Evolutionary conservation across 2,797 vertebrate species (phyloP), one percentile per base, ranked within the genome.

Genomic region (Carcharodon carcharias): DNA sequence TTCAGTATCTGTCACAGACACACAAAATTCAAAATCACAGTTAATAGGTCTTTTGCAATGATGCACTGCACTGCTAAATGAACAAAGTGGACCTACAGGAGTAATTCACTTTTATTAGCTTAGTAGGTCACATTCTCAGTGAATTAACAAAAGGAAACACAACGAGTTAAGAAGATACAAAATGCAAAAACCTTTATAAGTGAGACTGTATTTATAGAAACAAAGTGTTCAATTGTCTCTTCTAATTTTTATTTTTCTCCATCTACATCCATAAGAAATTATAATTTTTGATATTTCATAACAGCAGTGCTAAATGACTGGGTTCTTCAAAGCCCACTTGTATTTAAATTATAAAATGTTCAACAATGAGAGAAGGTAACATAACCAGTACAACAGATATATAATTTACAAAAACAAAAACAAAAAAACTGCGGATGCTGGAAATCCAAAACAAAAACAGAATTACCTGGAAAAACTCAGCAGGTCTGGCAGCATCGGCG

Each of bases 1-100:
- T 99, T 99, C 97, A 99, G 96, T 0, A 99, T 98, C 99, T 99
- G 96, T 0, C 50, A 97, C 77, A 97, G 56, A 96, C 97, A 50
- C 91, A 96, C 95, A 28, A 89, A 35, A 92, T 73, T 35, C 45
- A 93, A 45, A 26, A n/a, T 93, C 91, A 93, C 91, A 67, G 58
- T 65, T 63, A 35, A 12, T 63, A n/a, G 12, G 1, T 67, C 23
- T 9, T 93, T 93, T 4, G 45, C n/a, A 40, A 93, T 45, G 7
- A 67, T 23, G 91, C 8, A 40, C 56, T 91, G 9, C 88, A 40
- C 56, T 91, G 9, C 88, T 56, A 91, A 91, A 35, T 58, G 45
- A 28, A 45, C 67, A 58, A 67, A 92, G n/a, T 65, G 35, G 87
- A 61, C 26, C 31, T n/a, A 0, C 6, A 6, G 54, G 54, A 61